Evolutionary conservation across 2,888 invertebrate species (phyloP), one percentile per base, ranked within the genome.

Genomic region (Eudasyphora cyanicolor): DNA sequence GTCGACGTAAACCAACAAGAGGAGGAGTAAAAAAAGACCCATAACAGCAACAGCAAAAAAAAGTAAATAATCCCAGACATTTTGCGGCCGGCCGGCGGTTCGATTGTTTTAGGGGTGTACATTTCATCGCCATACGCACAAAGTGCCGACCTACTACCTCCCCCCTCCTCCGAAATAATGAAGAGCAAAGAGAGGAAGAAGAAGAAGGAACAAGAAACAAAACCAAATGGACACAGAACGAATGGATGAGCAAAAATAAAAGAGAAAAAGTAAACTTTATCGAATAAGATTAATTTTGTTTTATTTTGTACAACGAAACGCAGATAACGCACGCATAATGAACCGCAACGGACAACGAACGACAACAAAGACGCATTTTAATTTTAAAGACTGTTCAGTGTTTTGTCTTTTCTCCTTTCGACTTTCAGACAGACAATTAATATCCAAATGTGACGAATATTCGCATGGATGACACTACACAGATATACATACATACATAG

Each of bases 1-100:
- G 76, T 2, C 77, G 75, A 73, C 76, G 84, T 78, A 78, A 64
- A n/a, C n/a, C n/a, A n/a, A n/a, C n/a, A 81, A 75, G 21, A 54
- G 19, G 24, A 5, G 24, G 6, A 2, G n/a, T 14, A 45, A 45
- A 45, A 45, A n/a, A 45, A n/a, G n/a, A 45, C 2, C 45, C n/a
- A n/a, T n/a, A 45, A 45, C 45, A 57, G 27, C 27, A 57, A 57
- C 27, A 57, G 24, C 27, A 27, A 57, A 80, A 60, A 71, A 62
- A 57, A 27, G 45, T 29, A 75, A 49, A 69, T 69, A 29, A 69
- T 17, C 45, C 57, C 49, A 60, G 51, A 60, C 69, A 69, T 67
- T 21, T 76, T 73, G 62, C 45, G 74, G 54, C 64, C 60, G 76
- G 74, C 64, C 80, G 81, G 78, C n/a, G n/a, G n/a, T n/a, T n/a